Conservation (phyloP, 2,113 vertebrate species). For the Serinus canaria region DNA sequence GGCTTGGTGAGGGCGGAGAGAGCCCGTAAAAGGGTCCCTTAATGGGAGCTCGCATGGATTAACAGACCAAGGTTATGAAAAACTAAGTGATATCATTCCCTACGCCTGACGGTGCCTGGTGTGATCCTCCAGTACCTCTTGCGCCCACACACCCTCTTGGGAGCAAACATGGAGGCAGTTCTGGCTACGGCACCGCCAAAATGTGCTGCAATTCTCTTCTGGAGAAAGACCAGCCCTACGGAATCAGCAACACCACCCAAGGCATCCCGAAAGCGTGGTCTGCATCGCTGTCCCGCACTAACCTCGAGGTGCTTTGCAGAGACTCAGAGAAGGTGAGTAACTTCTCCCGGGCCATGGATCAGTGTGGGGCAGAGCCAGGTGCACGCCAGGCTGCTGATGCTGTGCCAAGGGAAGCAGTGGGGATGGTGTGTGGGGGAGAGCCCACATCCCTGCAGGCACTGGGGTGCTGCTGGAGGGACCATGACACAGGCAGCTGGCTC, state of each 20-base stretch:
- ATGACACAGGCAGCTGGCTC: rapidly evolving
- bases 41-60: background rate
- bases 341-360: background rate
- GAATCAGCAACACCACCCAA: background rate
- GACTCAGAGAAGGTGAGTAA: slow-evolving; percentile 21
- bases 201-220: background rate
- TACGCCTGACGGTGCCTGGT: background rate
- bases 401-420: background rate
- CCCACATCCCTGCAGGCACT: rapidly evolving
- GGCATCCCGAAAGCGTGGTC: background rate
- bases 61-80: background rate
- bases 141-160: background rate
- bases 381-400: background rate
- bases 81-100: background rate
- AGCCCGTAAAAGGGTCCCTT: background rate
- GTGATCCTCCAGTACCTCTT: background rate
- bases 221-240: background rate
- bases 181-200: background rate
- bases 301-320: background rate
- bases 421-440: rapidly evolving
- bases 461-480: background rate
- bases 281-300: background rate
- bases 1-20: background rate
- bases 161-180: background rate
- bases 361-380: background rate